A percentile compares a stretch with the other conserved stretches of the same genome.
phyloP scores from a whole-genome alignment of 1,140 invertebrate species.

The Nymphalis io region DNA sequence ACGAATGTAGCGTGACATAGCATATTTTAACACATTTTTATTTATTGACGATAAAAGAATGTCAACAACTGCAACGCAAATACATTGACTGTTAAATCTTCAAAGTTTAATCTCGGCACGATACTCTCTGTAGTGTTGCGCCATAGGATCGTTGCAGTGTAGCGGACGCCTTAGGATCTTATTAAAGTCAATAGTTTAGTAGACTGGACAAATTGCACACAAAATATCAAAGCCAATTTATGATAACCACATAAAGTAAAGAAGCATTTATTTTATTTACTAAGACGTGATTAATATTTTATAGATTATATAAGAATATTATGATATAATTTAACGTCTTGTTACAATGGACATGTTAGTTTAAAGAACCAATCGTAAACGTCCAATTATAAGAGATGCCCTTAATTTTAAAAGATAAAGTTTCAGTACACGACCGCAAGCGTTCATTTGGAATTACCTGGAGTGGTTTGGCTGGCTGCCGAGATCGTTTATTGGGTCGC shows the following conservation, averaged over 20 bases:
- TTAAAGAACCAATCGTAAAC: slow-evolving; percentile 5
- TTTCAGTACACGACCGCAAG: slow-evolving; percentile 29
- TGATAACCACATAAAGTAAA: too few relatives aligned
- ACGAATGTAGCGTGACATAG: slow-evolving; percentile 28
- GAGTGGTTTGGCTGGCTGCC: slow-evolving; percentile 55
- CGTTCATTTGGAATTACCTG: slow-evolving; percentile 51
- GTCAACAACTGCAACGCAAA: not conserved
- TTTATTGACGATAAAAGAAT: not conserved
- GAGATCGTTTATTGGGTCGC: slow-evolving; percentile 38
- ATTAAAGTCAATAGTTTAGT: too few relatives aligned
- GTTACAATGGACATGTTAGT: not conserved
- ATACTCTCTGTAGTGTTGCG: too few relatives aligned
- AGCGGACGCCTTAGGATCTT: too few relatives aligned
- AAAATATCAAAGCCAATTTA: too few relatives aligned
- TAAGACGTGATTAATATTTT: not conserved
- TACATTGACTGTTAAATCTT: not conserved
- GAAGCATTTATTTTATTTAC: not conserved
- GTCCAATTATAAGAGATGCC: slow-evolving; percentile 13
- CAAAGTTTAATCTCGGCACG: too few relatives aligned
- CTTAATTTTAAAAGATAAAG: slow-evolving; percentile 33
- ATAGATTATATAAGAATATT: not conserved
- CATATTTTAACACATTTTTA: slow-evolving; percentile 27
- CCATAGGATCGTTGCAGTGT: too few relatives aligned
- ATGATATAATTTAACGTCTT: not conserved
- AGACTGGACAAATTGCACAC: too few relatives aligned